phyloP scores from a whole-genome alignment of 2,888 invertebrate species.

The Tanypteryx hageni region DNA sequence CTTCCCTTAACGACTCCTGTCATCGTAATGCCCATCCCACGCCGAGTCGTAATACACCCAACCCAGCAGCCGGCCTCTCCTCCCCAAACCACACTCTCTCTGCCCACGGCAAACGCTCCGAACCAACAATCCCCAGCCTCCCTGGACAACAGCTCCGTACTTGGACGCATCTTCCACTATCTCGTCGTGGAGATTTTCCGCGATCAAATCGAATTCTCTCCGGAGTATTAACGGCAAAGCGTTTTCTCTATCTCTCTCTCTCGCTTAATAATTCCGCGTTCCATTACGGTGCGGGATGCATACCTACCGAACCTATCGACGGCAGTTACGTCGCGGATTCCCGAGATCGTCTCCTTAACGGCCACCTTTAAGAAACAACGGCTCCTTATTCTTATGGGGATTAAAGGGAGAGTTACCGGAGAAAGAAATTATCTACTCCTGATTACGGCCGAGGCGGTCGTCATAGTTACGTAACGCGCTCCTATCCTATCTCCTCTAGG shows the following conservation, averaged over 20 bases:
- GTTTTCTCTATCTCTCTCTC: neutral
- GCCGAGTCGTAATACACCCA: conserved; percentile 1
- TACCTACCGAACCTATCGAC: no score
- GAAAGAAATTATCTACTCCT: no score
- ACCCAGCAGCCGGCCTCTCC: neutral
- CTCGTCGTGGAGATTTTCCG: neutral
- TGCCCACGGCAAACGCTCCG: conserved; percentile 25
- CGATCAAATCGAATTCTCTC: conserved; percentile 10
- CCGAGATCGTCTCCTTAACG: no score
- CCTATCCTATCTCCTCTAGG: neutral
- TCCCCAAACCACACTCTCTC: neutral
- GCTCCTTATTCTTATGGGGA: no score
- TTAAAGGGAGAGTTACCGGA: no score
- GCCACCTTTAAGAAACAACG: no score
- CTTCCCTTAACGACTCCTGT: conserved; percentile 47
- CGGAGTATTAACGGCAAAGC: neutral
- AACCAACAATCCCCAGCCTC: no score
- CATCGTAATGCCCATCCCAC: conserved; percentile 13
- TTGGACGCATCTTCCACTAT: neutral
- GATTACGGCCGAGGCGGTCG: neutral
- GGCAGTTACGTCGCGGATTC: no score
- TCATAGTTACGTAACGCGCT: neutral
- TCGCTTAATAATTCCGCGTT: conserved; percentile 11
- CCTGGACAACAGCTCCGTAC: neutral
- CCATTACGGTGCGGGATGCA: neutral